A percentile compares a stretch with the other conserved stretches of the same genome.
Evolutionary conservation across 2,888 invertebrate species (phyloP).

Genomic region (Crossocerus cetratus): DNA sequence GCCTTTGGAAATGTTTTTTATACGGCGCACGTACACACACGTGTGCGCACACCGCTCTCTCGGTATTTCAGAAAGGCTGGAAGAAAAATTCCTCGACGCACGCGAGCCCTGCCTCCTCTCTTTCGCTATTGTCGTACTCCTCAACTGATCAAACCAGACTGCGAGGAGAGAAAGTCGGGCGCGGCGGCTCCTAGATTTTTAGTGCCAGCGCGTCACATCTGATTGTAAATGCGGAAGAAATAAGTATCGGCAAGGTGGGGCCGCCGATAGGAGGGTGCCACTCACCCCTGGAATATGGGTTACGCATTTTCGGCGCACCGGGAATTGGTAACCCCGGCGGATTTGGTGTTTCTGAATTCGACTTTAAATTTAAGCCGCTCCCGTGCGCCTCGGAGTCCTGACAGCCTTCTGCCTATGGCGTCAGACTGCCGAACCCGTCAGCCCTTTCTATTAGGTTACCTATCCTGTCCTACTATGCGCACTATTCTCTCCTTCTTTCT

Average conservation of each 20-base stretch:
- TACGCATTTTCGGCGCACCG: slow-evolving; percentile 39
- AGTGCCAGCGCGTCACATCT: not conserved
- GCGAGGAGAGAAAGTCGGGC: not conserved
- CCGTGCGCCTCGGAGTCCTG: slow-evolving; percentile 62
- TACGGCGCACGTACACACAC: slow-evolving; percentile 44
- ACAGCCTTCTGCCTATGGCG: slow-evolving; percentile 76
- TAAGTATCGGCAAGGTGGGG: no score
- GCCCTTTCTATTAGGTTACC: slow-evolving; percentile 74
- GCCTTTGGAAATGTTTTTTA: slow-evolving; percentile 47
- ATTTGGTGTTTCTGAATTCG: slow-evolving; percentile 72
- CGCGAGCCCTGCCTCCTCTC: no score
- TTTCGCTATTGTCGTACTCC: no score
- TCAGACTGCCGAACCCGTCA: slow-evolving; percentile 66
- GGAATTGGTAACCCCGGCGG: slow-evolving; percentile 53
- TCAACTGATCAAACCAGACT: not conserved
- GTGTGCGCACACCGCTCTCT: slow-evolving; percentile 28
- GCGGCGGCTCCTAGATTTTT: not conserved
- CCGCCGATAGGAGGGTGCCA: no score
- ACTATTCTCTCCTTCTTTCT: slow-evolving; percentile 51
- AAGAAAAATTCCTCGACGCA: slow-evolving; percentile 10
- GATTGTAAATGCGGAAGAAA: no score
- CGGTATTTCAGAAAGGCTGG: slow-evolving; percentile 35
- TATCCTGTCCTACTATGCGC: slow-evolving; percentile 71
- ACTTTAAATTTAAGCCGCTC: slow-evolving; percentile 73
- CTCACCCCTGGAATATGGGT: slow-evolving; percentile 29